Percentiles rank a stretch among this genome's conserved stretches.
Conservation (phyloP, 2,113 vertebrate genomes). For the Emydura subglobosa region DNA sequence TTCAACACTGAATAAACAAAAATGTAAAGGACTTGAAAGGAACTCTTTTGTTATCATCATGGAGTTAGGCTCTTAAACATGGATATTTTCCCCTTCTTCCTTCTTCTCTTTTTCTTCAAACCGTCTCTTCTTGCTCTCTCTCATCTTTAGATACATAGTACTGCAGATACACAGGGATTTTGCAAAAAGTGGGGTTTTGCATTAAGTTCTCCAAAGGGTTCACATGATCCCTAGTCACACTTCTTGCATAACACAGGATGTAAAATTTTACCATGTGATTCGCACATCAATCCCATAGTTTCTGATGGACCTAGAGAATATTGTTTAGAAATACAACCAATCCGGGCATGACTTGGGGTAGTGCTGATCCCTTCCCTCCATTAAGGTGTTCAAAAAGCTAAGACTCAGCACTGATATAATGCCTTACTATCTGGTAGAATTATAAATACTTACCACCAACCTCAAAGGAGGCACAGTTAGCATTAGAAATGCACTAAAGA, state of each 20-base stretch:
- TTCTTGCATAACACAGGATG: background rate
- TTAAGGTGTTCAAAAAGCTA: rapidly evolving
- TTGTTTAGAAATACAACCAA: rapidly evolving
- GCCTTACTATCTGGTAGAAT: rapidly evolving
- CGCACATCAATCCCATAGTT: background rate
- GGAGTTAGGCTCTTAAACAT: constrained; percentile 39
- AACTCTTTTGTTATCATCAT: constrained; percentile 50
- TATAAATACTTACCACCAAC: background rate
- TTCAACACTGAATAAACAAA: constrained; percentile 62
- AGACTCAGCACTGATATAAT: rapidly evolving
- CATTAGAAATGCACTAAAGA: rapidly evolving
- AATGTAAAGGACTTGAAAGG: constrained; percentile 44
- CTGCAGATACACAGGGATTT: background rate
- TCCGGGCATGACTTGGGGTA: background rate
- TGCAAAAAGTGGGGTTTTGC: rapidly evolving
- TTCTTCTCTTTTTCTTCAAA: constrained; percentile 50
- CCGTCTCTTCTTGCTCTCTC: constrained; percentile 43
- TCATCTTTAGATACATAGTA: background rate
- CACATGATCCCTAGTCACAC: background rate
- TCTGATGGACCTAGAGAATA: background rate
- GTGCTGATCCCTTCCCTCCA: background rate
- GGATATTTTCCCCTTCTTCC: constrained; percentile 44
- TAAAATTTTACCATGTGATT: background rate
- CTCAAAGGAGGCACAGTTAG: rapidly evolving
- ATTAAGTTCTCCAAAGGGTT: background rate